Conservation (phyloP, 2,113 vertebrate genomes). For the Tichodroma muraria region DNA sequence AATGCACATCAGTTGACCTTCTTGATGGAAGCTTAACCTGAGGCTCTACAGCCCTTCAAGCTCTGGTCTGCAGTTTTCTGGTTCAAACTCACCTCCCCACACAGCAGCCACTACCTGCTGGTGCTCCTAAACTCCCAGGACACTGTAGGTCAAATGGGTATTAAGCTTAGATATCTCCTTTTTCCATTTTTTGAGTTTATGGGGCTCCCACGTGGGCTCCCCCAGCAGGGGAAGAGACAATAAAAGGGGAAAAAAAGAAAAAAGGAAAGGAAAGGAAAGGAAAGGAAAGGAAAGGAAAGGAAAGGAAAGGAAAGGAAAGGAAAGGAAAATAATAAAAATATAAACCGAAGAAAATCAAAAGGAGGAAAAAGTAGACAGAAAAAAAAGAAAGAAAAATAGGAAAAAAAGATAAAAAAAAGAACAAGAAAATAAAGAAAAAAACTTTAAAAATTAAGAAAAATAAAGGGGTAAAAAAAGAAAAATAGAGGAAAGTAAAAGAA, state of each 20-base stretch:
- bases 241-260: too few species aligned
- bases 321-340: neutral
- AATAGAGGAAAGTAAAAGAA: neutral
- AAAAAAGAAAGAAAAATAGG: neutral
- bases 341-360: neutral
- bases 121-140: neutral
- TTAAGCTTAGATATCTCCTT: neutral
- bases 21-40: neutral
- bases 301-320: too few species aligned
- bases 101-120: neutral
- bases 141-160: neutral
- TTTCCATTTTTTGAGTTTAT: neutral
- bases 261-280: too few species aligned
- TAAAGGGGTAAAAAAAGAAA: neutral
- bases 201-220: neutral
- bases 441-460: neutral
- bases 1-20: neutral
- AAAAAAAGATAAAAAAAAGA: neutral
- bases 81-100: neutral
- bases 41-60: neutral
- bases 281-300: too few species aligned
- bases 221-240: neutral
- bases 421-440: too few species aligned
- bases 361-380: too few species aligned
- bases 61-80: neutral